These are phyloP conservation scores for Suricata suricatta DNA, from an alignment of 2,113 vertebrate species.

Conservation along the genomic window DNA sequence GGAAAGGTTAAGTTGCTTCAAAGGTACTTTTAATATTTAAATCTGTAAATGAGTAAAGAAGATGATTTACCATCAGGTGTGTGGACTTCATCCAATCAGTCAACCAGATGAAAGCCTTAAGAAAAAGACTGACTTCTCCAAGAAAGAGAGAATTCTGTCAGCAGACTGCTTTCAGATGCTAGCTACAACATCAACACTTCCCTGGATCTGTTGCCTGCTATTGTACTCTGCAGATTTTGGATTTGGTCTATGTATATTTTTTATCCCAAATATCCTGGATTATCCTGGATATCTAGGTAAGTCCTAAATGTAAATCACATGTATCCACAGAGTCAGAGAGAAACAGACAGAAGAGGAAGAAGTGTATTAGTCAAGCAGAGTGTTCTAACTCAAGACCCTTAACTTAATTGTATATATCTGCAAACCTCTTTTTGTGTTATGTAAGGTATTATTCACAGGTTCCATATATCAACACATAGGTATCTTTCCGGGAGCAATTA, in stretches of 20 bases:
- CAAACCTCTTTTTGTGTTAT: background rate
- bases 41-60: background rate
- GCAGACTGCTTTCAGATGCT: background rate
- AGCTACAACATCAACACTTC: background rate
- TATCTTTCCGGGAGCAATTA: background rate
- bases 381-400: background rate
- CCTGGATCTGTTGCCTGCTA: background rate
- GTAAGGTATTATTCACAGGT: background rate
- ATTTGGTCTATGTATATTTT: background rate
- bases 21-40: background rate
- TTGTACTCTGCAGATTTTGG: background rate
- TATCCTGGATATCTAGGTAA: background rate
- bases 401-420: background rate
- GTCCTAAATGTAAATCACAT: background rate
- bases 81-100: background rate
- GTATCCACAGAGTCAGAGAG: background rate
- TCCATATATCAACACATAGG: background rate
- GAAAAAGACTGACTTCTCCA: background rate
- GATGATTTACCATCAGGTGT: background rate
- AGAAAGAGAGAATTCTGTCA: background rate
- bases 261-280: background rate
- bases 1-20: background rate
- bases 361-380: background rate
- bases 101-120: background rate
- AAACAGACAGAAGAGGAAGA: background rate